A percentile compares a stretch with the other conserved stretches of the same genome.
These are phyloP conservation scores for Tipula lateralis DNA, from an alignment of 2,888 invertebrate species.

Conservation along the genomic window DNA sequence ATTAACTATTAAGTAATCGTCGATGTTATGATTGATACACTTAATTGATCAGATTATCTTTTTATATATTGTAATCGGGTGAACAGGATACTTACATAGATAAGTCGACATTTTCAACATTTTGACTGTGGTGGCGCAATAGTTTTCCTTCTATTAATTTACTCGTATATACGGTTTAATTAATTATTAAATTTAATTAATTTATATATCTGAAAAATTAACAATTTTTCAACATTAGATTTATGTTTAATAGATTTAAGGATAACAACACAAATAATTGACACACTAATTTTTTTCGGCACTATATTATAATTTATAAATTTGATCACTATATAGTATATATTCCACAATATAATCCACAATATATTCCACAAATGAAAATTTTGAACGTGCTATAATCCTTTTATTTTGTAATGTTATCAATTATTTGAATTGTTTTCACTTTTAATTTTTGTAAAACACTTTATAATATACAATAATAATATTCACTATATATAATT, in stretches of 20 bases:
- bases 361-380: neutral
- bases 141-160: neutral
- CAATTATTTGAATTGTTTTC: constrained; percentile 27
- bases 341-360: constrained; percentile 19
- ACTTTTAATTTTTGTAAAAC: neutral
- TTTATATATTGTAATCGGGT: neutral
- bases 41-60: neutral
- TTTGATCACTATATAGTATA: neutral
- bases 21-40: neutral
- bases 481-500: neutral
- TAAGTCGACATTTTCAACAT: neutral
- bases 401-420: neutral
- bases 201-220: constrained; percentile 12
- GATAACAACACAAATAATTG: constrained; percentile 24
- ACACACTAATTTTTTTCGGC: neutral
- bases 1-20: neutral
- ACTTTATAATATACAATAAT: neutral
- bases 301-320: neutral
- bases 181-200: neutral
- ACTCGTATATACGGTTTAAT: neutral
- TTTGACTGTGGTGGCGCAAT: neutral
- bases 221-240: neutral
- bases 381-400: neutral
- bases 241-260: neutral
- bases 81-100: neutral